Conservation (phyloP, 37 sponge, comb jelly and placozoan species). For the Eunapius fragilis region DNA sequence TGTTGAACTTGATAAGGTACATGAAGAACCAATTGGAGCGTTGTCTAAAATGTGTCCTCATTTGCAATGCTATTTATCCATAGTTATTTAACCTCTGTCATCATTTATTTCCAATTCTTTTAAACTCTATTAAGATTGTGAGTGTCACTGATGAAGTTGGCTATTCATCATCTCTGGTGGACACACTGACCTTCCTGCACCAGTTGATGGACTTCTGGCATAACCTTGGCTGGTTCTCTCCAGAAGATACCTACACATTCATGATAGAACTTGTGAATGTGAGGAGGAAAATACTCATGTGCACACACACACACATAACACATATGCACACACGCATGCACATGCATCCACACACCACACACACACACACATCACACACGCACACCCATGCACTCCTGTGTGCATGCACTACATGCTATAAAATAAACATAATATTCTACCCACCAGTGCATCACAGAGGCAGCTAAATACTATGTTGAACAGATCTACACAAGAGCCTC, state of each 20-base stretch:
- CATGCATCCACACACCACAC: not conserved
- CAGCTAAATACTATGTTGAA: not conserved
- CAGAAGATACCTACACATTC: conserved; percentile 25
- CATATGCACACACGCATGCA: too few species aligned
- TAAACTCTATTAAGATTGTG: not conserved
- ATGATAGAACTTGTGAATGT: not conserved
- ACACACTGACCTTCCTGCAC: conserved; percentile 30
- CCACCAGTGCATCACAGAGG: not conserved
- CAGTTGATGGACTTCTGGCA: conserved; percentile 40
- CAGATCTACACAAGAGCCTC: not conserved
- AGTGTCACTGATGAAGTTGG: conserved; percentile 10
- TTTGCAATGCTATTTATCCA: too few species aligned
- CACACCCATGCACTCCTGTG: not conserved
- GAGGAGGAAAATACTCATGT: too few species aligned
- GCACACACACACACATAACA: too few species aligned
- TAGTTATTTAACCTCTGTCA: too few species aligned
- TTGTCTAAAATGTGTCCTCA: too few species aligned
- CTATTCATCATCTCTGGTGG: conserved; percentile 62
- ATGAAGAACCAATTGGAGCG: too few species aligned
- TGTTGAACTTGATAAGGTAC: conserved; percentile 35
- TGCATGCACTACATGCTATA: not conserved
- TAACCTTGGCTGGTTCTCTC: conserved; percentile 43
- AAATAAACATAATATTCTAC: too few species aligned
- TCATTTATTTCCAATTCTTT: too few species aligned
- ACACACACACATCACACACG: not conserved